Conservation (phyloP, 53 echinoderm and acorn worm genomes). For the Holothuria leucospilota region DNA sequence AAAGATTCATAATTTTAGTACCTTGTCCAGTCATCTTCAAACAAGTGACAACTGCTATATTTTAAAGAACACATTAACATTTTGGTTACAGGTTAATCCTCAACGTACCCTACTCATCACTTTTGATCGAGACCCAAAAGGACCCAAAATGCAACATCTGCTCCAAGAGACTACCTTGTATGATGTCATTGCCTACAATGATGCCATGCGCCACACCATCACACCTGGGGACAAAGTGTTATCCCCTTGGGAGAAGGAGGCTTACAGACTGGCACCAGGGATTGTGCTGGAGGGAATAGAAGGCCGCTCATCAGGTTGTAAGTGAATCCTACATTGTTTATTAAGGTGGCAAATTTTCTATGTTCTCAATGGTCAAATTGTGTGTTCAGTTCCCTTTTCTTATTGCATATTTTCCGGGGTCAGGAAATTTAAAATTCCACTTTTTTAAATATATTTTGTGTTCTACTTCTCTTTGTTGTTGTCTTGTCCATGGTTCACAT, state of each 20-base stretch:
- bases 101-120: conserved; percentile 80
- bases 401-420: no score
- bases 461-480: no score
- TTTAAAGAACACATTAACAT: no score
- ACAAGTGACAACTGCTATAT: no score
- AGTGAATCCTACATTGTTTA: conserved; percentile 37
- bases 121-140: conserved; percentile 85
- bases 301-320: conserved; percentile 89
- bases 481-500: no score
- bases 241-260: conserved; percentile 79
- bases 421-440: no score
- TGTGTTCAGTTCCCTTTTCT: no score
- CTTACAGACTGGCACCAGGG: conserved; percentile 83
- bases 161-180: conserved; percentile 87
- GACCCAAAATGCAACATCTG: conserved; percentile 72
- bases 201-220: conserved; percentile 85
- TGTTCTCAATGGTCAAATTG: no score
- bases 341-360: no score
- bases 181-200: conserved; percentile 87
- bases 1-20: no score
- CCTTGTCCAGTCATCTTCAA: no score
- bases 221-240: conserved; percentile 92
- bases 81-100: conserved; percentile 66
- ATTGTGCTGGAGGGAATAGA: conserved; percentile 90
- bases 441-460: no score